Evolutionary conservation across 53 echinoderm and acorn worm genomes (phyloP).

Genomic region (Pentamera pediparva): DNA sequence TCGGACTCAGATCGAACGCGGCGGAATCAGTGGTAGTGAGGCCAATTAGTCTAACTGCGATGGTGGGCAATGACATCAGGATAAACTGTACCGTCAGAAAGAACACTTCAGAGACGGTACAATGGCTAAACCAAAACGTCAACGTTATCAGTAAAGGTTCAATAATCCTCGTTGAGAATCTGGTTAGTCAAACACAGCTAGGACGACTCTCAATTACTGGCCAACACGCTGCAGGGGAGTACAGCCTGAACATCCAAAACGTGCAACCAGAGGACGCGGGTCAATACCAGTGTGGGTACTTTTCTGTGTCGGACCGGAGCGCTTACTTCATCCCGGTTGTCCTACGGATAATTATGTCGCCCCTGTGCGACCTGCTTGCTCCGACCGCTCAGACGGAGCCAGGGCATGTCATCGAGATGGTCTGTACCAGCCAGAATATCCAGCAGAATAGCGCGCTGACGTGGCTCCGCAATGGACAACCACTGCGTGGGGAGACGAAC

Average conservation of each 20-base stretch:
- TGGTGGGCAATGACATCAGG: background rate
- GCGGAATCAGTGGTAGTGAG: background rate
- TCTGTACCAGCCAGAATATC: conserved; percentile 11
- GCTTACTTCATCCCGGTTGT: conserved; percentile 6
- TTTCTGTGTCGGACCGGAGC: background rate
- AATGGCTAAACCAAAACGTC: background rate
- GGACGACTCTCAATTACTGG: conserved; percentile 9
- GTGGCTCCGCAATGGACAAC: conserved; percentile 9
- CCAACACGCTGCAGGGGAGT: conserved; percentile 3
- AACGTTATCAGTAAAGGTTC: background rate
- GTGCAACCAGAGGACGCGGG: conserved; percentile 9
- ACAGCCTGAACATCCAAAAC: background rate
- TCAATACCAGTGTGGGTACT: conserved; percentile 12
- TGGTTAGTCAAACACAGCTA: background rate
- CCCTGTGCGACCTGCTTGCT: background rate
- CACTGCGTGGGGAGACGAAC: background rate
- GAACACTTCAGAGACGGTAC: background rate
- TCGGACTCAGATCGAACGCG: background rate
- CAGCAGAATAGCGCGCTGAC: background rate
- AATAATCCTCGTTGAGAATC: background rate
- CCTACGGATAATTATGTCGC: background rate
- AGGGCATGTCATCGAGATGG: background rate
- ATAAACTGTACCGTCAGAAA: background rate
- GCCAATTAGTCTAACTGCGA: background rate
- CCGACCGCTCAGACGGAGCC: background rate